Evolutionary conservation across 2,797 vertebrate genomes (phyloP).

Genomic region (Phylloscopus collybita): DNA sequence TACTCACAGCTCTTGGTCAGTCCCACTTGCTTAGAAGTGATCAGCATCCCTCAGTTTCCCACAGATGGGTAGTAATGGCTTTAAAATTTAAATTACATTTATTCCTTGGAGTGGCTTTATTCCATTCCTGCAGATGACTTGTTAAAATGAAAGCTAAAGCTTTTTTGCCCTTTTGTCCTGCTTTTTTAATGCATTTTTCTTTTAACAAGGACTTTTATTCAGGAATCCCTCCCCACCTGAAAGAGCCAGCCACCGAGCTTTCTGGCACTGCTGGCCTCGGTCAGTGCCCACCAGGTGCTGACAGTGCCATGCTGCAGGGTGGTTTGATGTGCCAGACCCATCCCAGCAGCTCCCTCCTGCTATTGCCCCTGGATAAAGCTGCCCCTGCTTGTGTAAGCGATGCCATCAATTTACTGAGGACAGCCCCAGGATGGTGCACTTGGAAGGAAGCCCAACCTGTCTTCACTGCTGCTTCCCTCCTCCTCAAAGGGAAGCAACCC

Average conservation of each 20-base stretch:
- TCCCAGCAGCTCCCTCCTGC: background rate
- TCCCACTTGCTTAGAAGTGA: background rate
- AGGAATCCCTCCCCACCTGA: background rate
- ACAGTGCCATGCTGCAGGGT: rapidly evolving
- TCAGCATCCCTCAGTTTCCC: background rate
- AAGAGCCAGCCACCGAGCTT: background rate
- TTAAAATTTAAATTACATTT: background rate
- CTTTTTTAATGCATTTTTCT: background rate
- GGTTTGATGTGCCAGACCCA: background rate
- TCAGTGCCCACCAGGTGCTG: background rate
- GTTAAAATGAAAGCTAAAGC: background rate
- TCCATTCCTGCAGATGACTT: background rate
- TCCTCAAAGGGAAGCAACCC: background rate
- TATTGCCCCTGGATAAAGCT: background rate
- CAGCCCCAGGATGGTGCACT: background rate
- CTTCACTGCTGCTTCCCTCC: background rate
- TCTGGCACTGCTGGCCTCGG: rapidly evolving
- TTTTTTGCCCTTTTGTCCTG: background rate
- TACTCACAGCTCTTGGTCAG: background rate
- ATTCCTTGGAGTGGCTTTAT: background rate
- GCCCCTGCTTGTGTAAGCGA: rapidly evolving
- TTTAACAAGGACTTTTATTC: background rate
- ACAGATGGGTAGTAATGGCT: background rate
- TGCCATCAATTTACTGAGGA: background rate
- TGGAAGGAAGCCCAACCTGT: background rate